phyloP scores from a whole-genome alignment of 2,113 vertebrate genomes.

The Phalacrocorax aristotelis region DNA sequence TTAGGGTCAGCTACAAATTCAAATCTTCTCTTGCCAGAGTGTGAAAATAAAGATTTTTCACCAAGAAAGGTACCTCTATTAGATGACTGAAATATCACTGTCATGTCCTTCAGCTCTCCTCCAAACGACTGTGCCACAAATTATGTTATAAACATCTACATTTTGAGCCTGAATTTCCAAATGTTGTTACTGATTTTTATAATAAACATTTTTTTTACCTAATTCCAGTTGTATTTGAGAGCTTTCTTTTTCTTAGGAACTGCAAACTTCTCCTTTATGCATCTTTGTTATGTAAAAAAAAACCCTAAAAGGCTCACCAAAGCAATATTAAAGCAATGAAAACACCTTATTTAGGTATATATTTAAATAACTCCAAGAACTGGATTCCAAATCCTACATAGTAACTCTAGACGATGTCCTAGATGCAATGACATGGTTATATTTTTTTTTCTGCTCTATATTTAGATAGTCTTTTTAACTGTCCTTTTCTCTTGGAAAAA shows the following conservation, averaged over 20 bases:
- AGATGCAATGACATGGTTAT: constrained; percentile 62
- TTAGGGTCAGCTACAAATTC: not conserved
- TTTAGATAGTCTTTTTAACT: constrained; percentile 40
- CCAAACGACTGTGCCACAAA: not conserved
- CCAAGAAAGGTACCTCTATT: not conserved
- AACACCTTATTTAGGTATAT: constrained; percentile 7
- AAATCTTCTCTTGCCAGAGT: not conserved
- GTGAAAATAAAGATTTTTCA: constrained; percentile 4
- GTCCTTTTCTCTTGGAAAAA: constrained; percentile 32
- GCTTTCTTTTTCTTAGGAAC: not conserved
- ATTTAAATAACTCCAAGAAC: constrained; percentile 48
- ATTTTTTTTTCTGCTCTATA: constrained; percentile 42
- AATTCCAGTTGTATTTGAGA: not conserved
- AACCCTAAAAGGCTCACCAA: not conserved
- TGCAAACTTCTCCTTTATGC: not conserved
- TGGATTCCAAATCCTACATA: constrained; percentile 43
- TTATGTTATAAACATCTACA: not conserved
- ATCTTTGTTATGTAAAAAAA: not conserved
- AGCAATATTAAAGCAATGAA: not conserved
- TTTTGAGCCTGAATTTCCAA: not conserved
- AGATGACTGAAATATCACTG: not conserved
- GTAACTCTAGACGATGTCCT: constrained; percentile 25
- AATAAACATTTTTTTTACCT: not conserved
- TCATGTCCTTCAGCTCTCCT: not conserved
- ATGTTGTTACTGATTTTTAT: not conserved